These are phyloP conservation scores for Nomada ferruginata DNA, from an alignment of 2,888 invertebrate species.

Conservation along the genomic window DNA sequence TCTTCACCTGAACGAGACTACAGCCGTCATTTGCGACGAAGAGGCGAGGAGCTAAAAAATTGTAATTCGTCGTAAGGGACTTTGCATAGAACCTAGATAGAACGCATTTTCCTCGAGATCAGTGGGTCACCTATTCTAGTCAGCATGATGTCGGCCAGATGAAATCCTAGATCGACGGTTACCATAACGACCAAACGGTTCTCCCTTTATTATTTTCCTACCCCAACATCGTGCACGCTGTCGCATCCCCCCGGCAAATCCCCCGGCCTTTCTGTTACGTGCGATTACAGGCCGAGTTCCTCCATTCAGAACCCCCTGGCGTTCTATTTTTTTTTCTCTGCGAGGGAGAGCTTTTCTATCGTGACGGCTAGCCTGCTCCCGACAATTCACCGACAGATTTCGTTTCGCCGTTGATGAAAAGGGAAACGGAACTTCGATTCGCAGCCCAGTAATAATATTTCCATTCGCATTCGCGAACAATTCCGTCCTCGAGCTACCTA, in stretches of 20 bases:
- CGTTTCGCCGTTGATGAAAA: neutral
- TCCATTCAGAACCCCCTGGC: slow-evolving; percentile 31
- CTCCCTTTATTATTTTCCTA: slow-evolving; percentile 58
- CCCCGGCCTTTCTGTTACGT: slow-evolving; percentile 16
- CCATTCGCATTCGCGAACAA: neutral
- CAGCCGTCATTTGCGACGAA: no score
- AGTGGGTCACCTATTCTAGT: slow-evolving; percentile 58
- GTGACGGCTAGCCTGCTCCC: neutral
- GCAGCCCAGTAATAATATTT: slow-evolving; percentile 27
- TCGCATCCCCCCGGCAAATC: slow-evolving; percentile 7
- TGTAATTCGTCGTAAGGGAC: neutral
- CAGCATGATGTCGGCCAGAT: slow-evolving; percentile 51
- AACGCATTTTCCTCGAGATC: slow-evolving; percentile 39
- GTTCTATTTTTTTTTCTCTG: slow-evolving; percentile 12
- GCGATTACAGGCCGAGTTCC: slow-evolving; percentile 33
- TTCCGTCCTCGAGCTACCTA: neutral
- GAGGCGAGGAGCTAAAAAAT: neutral
- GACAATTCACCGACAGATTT: slow-evolving; percentile 31
- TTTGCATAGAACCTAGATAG: slow-evolving; percentile 3
- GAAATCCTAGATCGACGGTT: slow-evolving; percentile 66
- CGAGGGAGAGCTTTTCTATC: slow-evolving; percentile 34
- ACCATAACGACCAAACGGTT: slow-evolving; percentile 64
- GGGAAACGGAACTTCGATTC: slow-evolving; percentile 4
- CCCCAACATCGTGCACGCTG: slow-evolving; percentile 23
- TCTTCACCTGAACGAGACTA: no score